These are phyloP conservation scores for Oryzias melastigma DNA, from an alignment of 2,113 vertebrate genomes.

Conservation along the genomic window DNA sequence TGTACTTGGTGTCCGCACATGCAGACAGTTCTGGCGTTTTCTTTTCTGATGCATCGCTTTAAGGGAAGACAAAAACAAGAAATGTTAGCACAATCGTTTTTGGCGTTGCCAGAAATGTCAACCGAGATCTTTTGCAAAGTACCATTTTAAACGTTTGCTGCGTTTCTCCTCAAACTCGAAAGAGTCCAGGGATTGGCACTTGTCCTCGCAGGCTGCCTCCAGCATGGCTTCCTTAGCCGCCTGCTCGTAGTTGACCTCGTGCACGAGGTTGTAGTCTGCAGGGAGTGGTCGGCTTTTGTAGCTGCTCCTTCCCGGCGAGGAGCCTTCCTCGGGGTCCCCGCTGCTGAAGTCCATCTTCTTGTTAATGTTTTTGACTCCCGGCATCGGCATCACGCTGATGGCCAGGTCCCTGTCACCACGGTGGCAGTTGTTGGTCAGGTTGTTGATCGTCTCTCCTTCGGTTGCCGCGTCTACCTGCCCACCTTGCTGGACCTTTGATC, in stretches of 20 bases:
- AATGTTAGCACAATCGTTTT: constrained; percentile 11
- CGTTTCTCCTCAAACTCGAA: constrained; percentile 79
- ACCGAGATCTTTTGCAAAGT: constrained; percentile 31
- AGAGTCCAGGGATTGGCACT: constrained; percentile 78
- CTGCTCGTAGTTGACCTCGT: constrained; percentile 85
- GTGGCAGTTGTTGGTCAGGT: constrained; percentile 90
- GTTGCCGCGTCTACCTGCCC: constrained; percentile 75
- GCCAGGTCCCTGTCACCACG: constrained; percentile 88
- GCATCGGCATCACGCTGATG: constrained; percentile 81
- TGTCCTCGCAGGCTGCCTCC: constrained; percentile 78
- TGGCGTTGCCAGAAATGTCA: background rate
- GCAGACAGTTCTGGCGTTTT: constrained; percentile 86
- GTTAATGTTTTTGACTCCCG: constrained; percentile 96
- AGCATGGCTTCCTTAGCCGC: constrained; percentile 80
- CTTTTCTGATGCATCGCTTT: constrained; percentile 85
- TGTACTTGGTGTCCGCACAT: constrained; percentile 96
- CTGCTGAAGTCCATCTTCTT: constrained; percentile 94
- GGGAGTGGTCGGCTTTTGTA: constrained; percentile 84
- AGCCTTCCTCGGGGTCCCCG: constrained; percentile 81
- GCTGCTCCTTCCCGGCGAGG: constrained; percentile 83
- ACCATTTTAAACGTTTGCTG: constrained; percentile 87
- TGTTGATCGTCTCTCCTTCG: constrained; percentile 95
- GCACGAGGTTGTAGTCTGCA: constrained; percentile 93
- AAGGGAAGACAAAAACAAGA: constrained; percentile 24
- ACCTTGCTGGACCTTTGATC: constrained; percentile 84